A percentile compares a stretch with the other conserved stretches of the same genome.
Evolutionary conservation across 2,113 vertebrate genomes (phyloP).

Genomic region (Megaceryle maxima): DNA sequence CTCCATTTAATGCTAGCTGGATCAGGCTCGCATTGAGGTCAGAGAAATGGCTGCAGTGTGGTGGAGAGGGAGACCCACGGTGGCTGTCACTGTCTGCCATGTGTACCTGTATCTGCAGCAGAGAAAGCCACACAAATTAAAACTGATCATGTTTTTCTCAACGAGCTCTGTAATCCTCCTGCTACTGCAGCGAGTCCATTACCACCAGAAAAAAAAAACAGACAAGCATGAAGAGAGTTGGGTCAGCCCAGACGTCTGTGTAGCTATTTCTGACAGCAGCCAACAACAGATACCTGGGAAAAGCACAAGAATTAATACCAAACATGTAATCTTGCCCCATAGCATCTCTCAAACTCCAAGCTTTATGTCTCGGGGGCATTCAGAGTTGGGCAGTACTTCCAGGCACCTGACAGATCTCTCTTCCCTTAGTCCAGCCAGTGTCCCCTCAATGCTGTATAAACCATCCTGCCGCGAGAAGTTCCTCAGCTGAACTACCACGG

Average conservation of each 20-base stretch:
- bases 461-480: neutral
- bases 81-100: neutral
- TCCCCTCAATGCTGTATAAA: neutral
- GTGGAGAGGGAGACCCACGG: neutral
- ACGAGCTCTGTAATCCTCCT: neutral
- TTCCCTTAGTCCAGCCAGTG: neutral
- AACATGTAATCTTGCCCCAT: neutral
- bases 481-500: neutral
- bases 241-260: neutral
- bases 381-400: neutral
- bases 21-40: conserved; percentile 12
- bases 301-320: neutral
- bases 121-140: neutral
- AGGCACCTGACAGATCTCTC: neutral
- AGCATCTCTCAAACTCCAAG: neutral
- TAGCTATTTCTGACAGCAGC: neutral
- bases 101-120: neutral
- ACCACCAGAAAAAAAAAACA: neutral
- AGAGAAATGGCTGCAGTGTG: neutral
- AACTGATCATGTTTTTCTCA: neutral
- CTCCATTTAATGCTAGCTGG: conserved; percentile 22
- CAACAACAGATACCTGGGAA: neutral
- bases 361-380: neutral
- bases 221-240: neutral
- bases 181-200: neutral